Evolutionary conservation across 2,888 invertebrate genomes (phyloP).

Genomic region (Dolichopus griseipennis): DNA sequence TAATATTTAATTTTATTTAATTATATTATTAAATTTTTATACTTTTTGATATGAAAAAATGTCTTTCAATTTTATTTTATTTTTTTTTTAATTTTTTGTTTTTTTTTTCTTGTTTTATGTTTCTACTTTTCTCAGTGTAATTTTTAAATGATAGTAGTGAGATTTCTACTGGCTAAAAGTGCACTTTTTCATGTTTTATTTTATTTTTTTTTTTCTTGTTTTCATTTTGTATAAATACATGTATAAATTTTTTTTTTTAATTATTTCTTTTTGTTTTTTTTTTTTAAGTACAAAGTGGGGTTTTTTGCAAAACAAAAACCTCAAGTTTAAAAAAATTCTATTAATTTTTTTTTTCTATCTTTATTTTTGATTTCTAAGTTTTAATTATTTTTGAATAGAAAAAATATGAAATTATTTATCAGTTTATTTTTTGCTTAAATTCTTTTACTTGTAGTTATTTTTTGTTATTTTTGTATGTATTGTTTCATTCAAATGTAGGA

Average conservation of each 20-base stretch:
- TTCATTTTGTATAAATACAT: background rate
- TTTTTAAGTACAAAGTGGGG: background rate
- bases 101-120: background rate
- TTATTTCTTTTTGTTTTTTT: background rate
- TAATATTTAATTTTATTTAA: background rate
- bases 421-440: background rate
- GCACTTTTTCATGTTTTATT: background rate
- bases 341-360: background rate
- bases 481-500: slow-evolving; percentile 45
- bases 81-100: background rate
- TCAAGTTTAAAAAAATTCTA: background rate
- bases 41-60: background rate
- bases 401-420: background rate
- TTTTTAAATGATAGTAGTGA: background rate
- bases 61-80: background rate
- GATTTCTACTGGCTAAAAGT: slow-evolving; percentile 1
- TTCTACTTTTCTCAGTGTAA: background rate
- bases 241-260: background rate
- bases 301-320: no score
- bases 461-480: background rate
- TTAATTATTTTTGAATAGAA: background rate
- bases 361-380: background rate
- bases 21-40: background rate
- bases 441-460: background rate
- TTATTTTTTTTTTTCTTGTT: background rate